Evolutionary conservation across 2,113 vertebrate species (phyloP), one percentile per base, ranked within the genome.

Genomic region (Anhinga anhinga): DNA sequence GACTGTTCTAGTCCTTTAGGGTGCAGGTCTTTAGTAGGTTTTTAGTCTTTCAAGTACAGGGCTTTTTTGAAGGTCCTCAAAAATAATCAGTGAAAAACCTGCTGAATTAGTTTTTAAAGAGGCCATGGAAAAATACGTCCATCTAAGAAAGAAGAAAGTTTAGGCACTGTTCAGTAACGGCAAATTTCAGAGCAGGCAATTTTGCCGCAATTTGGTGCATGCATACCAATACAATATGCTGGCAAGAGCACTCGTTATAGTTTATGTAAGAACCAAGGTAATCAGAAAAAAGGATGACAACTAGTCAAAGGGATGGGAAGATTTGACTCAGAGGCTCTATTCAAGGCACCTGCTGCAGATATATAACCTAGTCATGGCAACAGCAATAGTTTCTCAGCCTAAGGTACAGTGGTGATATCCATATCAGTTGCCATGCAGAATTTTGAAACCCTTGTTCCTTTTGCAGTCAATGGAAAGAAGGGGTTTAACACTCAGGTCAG

Each of bases 1-100:
- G 49, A 47, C 44, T 85, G 12, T 79, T 89, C 77, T 63, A 49
- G 65, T 95, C 34, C 44, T 92, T 61, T 87, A 79, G 36, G 53
- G 49, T 88, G 66, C 42, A 44, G 42, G 42, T 44, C 15, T 44
- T 44, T 44, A 95, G 73, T 26, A 85, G 49, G 12, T n/a, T 91
- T 91, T 91, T 49, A 73, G 58, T 71, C 91, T 96, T 95, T 96
- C 40, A 93, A 65, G 66, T 42, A 69, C 25, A 88, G 77, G 42
- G 12, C 19, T 87, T 89, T 86, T 91, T 42, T 91, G 87, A 87
- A 88, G 42, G 7, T 67, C 30, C 62, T 86, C 42, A 85, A 82
- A 95, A 91, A 62, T 77, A 90, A 88, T 53, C 16, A 4, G 20
- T 3, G 26, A 44, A 58, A 62, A 18, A 23, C 7, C 50, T 27